Evolutionary conservation across 2,888 invertebrate genomes (phyloP).

Genomic region (Stegophylla sp.): DNA sequence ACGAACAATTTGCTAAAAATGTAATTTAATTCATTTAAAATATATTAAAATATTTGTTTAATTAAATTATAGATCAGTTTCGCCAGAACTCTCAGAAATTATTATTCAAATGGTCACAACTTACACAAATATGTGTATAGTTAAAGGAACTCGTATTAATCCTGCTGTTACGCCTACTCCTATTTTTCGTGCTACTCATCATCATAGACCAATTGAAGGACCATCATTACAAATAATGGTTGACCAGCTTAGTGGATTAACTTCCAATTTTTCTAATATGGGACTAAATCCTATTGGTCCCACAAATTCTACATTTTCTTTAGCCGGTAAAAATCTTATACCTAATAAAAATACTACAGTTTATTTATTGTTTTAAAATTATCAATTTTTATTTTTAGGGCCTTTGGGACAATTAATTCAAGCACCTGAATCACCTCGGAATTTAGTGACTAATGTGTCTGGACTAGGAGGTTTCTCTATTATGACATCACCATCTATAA

Average conservation of each 20-base stretch:
- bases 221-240: slow-evolving; percentile 78
- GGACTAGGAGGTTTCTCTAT: slow-evolving; percentile 42
- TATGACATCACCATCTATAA: slow-evolving; percentile 71
- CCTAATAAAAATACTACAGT: slow-evolving; percentile 64
- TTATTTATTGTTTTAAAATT: no score
- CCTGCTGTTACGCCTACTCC: slow-evolving; percentile 69
- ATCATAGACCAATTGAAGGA: slow-evolving; percentile 72
- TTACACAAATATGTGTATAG: slow-evolving; percentile 80
- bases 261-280: slow-evolving; percentile 79
- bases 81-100: slow-evolving; percentile 84
- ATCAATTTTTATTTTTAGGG: slow-evolving; percentile 35
- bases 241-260: slow-evolving; percentile 75
- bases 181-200: slow-evolving; percentile 70
- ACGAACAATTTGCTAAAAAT: no score
- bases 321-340: no score
- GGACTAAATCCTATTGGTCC: slow-evolving; percentile 72
- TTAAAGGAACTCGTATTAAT: slow-evolving; percentile 67
- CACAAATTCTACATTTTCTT: slow-evolving; percentile 75
- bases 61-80: slow-evolving; percentile 72
- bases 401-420: slow-evolving; percentile 76
- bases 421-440: slow-evolving; percentile 78
- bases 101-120: slow-evolving; percentile 84
- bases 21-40: no score
- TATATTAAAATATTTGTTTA: no score
- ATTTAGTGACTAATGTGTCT: slow-evolving; percentile 36